A percentile compares a stretch with the other conserved stretches of the same genome.
Evolutionary conservation across 64 coral and sea anemone species (phyloP).

Genomic region (Acropora yongei): DNA sequence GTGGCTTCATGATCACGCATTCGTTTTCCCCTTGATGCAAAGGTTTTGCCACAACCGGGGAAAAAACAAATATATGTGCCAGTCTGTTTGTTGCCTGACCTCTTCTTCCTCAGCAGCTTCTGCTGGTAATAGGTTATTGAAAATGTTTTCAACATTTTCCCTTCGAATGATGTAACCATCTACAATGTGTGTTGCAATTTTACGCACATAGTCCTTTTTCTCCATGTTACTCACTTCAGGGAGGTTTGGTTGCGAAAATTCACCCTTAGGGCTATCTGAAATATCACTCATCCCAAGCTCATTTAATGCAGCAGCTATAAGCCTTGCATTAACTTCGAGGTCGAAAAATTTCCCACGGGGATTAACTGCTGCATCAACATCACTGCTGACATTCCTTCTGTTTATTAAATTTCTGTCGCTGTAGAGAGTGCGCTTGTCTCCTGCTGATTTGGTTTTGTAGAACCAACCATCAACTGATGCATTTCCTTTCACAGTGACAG

Average conservation of each 20-base stretch:
- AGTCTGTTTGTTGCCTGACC: constrained; percentile 37
- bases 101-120: constrained; percentile 39
- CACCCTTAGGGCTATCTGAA: constrained; percentile 12
- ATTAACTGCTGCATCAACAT: constrained; percentile 55
- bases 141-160: constrained; percentile 40
- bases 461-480: not conserved
- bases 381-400: constrained; percentile 60
- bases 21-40: constrained; percentile 73
- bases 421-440: constrained; percentile 74
- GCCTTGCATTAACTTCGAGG: constrained; percentile 68
- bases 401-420: constrained; percentile 75
- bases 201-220: constrained; percentile 38
- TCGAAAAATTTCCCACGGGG: constrained; percentile 58
- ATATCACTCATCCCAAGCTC: constrained; percentile 60
- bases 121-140: constrained; percentile 46
- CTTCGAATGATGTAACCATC: constrained; percentile 43
- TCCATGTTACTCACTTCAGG: not conserved
- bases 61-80: constrained; percentile 67
- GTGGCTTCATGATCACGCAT: constrained; percentile 55
- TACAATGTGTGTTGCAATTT: constrained; percentile 55
- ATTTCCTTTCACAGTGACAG: constrained; percentile 13
- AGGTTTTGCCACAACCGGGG: constrained; percentile 78
- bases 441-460: constrained; percentile 55
- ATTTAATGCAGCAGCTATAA: constrained; percentile 64
- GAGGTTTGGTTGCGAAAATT: constrained; percentile 8